These are phyloP conservation scores for Pocillopora damicornis DNA, from an alignment of 64 coral and sea anemone species.

Conservation along the genomic window DNA sequence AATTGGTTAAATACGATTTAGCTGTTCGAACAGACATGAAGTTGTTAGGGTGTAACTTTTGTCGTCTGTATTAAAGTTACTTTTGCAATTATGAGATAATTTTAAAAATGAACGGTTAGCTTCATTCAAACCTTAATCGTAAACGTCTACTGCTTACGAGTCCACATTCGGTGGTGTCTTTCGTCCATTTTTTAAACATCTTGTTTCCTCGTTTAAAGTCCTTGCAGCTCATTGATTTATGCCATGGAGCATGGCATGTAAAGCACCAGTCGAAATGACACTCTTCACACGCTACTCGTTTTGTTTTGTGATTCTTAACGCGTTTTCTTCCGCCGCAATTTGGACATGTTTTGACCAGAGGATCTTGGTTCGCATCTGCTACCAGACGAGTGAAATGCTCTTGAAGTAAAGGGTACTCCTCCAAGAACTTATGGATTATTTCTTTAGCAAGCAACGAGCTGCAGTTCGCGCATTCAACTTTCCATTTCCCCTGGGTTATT, in stretches of 20 bases:
- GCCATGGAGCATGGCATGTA: constrained; percentile 20
- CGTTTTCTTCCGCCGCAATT: not conserved
- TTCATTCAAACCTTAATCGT: not conserved
- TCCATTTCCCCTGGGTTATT: constrained; percentile 35
- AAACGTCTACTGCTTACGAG: not conserved
- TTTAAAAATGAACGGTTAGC: not conserved
- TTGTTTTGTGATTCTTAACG: not conserved
- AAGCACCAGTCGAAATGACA: constrained; percentile 35
- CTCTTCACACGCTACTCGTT: not conserved
- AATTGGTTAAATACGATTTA: no score
- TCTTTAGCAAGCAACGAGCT: not conserved
- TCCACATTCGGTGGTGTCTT: not conserved
- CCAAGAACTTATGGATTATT: not conserved
- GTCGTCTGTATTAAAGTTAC: no score
- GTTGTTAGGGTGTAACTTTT: no score
- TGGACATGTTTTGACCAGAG: constrained; percentile 13
- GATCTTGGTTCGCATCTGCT: not conserved
- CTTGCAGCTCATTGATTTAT: constrained; percentile 21
- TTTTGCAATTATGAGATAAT: not conserved
- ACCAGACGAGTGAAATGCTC: constrained; percentile 13
- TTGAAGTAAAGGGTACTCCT: constrained; percentile 27
- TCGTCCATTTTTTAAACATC: constrained; percentile 31
- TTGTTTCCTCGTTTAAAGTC: constrained; percentile 31
- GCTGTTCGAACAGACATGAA: no score
- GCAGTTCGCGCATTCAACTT: constrained; percentile 30